Evolutionary conservation across 1,140 invertebrate species (phyloP).

Genomic region (Papilio aristodemus): DNA sequence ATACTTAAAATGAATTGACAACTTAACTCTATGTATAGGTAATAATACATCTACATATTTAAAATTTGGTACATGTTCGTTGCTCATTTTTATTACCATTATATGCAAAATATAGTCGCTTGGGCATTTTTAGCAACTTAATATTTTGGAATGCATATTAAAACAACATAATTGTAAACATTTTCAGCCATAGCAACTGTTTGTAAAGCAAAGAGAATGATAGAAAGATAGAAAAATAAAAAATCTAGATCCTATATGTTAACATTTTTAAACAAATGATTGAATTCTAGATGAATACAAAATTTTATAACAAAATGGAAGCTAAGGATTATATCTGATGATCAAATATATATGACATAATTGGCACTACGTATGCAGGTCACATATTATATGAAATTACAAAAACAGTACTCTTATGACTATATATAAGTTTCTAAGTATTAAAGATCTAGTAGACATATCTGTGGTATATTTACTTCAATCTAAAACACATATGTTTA

Average conservation of each 20-base stretch:
- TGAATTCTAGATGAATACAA: conserved; percentile 31
- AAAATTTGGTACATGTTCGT: conserved; percentile 79
- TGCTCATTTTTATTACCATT: conserved; percentile 69
- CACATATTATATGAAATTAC: conserved; percentile 67
- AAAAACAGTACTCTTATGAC: conserved; percentile 54
- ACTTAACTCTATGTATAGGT: conserved; percentile 68
- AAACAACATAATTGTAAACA: conserved; percentile 41
- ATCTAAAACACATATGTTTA: conserved; percentile 32
- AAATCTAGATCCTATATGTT: conserved; percentile 25
- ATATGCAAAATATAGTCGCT: conserved; percentile 59
- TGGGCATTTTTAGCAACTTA: conserved; percentile 62
- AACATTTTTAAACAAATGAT: conserved; percentile 39
- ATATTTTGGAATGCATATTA: conserved; percentile 70
- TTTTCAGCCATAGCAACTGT: conserved; percentile 40
- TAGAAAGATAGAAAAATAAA: conserved; percentile 37
- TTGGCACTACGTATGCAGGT: conserved; percentile 73
- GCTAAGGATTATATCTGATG: conserved; percentile 47
- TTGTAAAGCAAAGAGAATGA: conserved; percentile 36
- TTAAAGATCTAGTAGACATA: conserved; percentile 48
- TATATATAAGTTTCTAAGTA: conserved; percentile 51
- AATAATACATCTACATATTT: conserved; percentile 69
- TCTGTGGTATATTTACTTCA: conserved; percentile 42
- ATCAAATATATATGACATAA: conserved; percentile 56
- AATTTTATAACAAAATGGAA: conserved; percentile 59
- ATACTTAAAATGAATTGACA: conserved; percentile 53